phyloP scores from a whole-genome alignment of 1,140 invertebrate species.

The Drosophila nebulosa region DNA sequence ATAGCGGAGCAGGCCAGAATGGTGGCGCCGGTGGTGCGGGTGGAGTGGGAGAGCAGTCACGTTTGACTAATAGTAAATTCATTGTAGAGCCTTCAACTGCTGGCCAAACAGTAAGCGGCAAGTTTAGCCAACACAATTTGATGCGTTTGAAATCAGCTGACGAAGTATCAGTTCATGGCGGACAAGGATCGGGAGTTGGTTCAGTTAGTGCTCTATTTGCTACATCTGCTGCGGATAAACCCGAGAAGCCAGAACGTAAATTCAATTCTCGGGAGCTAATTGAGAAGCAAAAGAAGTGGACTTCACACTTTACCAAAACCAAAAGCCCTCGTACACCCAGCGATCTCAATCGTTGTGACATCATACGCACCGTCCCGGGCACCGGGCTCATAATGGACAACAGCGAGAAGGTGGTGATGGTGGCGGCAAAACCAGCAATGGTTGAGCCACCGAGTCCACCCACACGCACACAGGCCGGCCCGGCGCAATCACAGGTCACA shows the following conservation, averaged over 20 bases:
- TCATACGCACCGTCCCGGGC: constrained; percentile 77
- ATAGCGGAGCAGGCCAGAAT: constrained; percentile 21
- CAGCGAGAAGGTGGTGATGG: constrained; percentile 21
- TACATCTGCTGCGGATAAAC: constrained; percentile 80
- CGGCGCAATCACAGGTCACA: neutral
- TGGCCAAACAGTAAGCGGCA: neutral
- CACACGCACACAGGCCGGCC: constrained; percentile 31
- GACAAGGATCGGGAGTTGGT: constrained; percentile 22
- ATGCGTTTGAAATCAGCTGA: constrained; percentile 70
- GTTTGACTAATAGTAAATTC: constrained; percentile 62
- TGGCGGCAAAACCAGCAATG: constrained; percentile 33
- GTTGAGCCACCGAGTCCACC: constrained; percentile 47
- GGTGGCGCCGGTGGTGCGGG: constrained; percentile 5
- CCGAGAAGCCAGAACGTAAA: constrained; percentile 90
- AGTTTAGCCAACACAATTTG: constrained; percentile 58
- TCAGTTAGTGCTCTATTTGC: constrained; percentile 61
- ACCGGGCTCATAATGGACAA: constrained; percentile 69
- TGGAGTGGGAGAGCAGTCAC: constrained; percentile 20
- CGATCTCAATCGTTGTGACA: constrained; percentile 84
- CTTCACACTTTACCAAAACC: constrained; percentile 91
- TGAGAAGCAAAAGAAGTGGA: constrained; percentile 95
- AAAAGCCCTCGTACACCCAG: constrained; percentile 85
- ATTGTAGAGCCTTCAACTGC: constrained; percentile 55
- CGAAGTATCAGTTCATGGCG: constrained; percentile 66
- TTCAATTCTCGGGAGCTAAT: constrained; percentile 92